phyloP scores from a whole-genome alignment of 2,797 vertebrate genomes.

The Hippocampus kuda region DNA sequence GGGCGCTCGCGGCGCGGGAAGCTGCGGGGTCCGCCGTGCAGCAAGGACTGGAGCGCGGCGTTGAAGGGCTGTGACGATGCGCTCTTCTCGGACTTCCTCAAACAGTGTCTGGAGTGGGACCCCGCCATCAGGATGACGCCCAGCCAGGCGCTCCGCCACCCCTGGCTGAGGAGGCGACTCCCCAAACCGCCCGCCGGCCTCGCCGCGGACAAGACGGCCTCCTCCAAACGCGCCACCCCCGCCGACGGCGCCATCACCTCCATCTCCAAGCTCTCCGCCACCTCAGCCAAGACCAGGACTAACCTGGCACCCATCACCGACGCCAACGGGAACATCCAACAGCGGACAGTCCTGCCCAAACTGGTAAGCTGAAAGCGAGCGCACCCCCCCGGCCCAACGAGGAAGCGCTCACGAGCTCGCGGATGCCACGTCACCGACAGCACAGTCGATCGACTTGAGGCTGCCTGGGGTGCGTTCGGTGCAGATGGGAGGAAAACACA shows the following conservation, averaged over 20 bases:
- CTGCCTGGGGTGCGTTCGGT: slow-evolving; percentile 34
- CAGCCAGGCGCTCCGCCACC: slow-evolving; percentile 87
- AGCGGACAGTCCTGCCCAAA: slow-evolving; percentile 96
- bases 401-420: not conserved
- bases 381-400: slow-evolving; percentile 23
- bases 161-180: slow-evolving; percentile 89
- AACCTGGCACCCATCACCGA: slow-evolving; percentile 94
- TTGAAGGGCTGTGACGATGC: slow-evolving; percentile 95
- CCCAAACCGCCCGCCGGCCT: slow-evolving; percentile 82
- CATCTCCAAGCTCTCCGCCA: slow-evolving; percentile 91
- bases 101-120: slow-evolving; percentile 98
- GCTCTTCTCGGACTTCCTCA: slow-evolving; percentile 95
- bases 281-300: slow-evolving; percentile 93
- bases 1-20: slow-evolving; percentile 92
- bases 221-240: slow-evolving; percentile 71
- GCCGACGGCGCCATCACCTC: slow-evolving; percentile 84
- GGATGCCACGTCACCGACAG: too few species aligned
- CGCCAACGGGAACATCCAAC: slow-evolving; percentile 98
- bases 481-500: not conserved
- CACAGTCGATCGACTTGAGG: not conserved
- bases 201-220: slow-evolving; percentile 71
- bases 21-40: slow-evolving; percentile 82
- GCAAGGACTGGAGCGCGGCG: slow-evolving; percentile 84
- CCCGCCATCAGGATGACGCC: slow-evolving; percentile 86
- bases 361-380: slow-evolving; percentile 83